A percentile compares a stretch with the other conserved stretches of the same genome.
These are phyloP conservation scores for Onychorhynchus coronatus DNA, from an alignment of 2,113 vertebrate genomes.

Conservation along the genomic window DNA sequence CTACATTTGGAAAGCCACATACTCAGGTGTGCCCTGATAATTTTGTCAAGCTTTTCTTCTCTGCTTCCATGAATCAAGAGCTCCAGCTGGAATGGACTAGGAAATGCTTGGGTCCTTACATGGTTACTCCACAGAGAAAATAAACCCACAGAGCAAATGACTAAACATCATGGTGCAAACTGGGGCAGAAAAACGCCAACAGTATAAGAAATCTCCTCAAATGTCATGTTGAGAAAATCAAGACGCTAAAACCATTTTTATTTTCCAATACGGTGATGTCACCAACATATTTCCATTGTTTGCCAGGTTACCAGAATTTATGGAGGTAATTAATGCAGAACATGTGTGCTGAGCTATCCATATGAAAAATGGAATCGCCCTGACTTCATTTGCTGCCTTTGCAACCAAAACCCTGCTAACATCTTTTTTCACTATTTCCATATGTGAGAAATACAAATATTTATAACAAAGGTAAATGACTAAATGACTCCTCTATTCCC, in stretches of 20 bases:
- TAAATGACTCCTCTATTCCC: neutral
- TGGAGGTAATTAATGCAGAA: constrained; percentile 79
- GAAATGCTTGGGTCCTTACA: neutral
- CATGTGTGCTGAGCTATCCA: constrained; percentile 74
- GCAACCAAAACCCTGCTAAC: constrained; percentile 56
- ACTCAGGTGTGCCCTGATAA: neutral
- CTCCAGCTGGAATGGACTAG: neutral
- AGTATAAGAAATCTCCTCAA: neutral
- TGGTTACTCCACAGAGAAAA: neutral
- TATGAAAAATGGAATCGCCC: constrained; percentile 69
- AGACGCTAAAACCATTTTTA: constrained; percentile 65
- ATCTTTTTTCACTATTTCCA: constrained; percentile 54
- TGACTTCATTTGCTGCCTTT: constrained; percentile 70
- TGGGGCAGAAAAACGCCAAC: neutral
- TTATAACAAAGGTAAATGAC: constrained; percentile 63
- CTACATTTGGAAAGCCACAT: neutral
- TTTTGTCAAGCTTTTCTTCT: neutral
- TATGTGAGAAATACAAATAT: constrained; percentile 58
- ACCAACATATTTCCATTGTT: constrained; percentile 78
- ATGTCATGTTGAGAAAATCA: constrained; percentile 62
- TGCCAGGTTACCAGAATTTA: constrained; percentile 80
- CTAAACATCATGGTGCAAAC: neutral
- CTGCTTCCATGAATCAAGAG: neutral
- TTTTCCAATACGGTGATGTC: constrained; percentile 74
- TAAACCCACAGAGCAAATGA: constrained; percentile 1